Conservation (phyloP, 2,113 vertebrate species). For the Aplodontia rufa region DNA sequence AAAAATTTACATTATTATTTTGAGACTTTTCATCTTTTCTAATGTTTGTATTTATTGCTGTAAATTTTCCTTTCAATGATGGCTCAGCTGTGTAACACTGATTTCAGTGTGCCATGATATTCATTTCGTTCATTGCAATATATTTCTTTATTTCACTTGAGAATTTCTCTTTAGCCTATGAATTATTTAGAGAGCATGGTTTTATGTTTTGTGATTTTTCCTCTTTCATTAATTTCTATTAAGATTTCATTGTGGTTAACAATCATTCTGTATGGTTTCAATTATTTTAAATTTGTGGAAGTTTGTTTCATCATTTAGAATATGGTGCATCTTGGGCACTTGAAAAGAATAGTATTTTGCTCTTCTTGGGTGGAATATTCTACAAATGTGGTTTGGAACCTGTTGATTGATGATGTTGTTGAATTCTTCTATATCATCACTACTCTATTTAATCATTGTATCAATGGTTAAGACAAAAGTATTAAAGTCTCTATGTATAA, state of each 20-base stretch:
- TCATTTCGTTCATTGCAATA: background rate
- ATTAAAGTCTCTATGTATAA: background rate
- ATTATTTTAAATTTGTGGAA: background rate
- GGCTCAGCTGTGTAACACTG: background rate
- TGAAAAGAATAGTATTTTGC: background rate
- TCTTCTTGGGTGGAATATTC: background rate
- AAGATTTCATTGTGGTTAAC: background rate
- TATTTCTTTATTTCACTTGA: background rate
- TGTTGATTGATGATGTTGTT: background rate
- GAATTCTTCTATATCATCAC: background rate
- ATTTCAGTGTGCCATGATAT: background rate
- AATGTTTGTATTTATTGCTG: background rate
- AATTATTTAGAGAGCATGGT: background rate
- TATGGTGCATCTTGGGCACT: background rate
- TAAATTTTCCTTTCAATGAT: background rate
- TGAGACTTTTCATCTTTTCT: background rate
- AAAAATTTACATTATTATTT: background rate
- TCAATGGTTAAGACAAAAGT: background rate
- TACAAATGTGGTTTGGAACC: background rate
- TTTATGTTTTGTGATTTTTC: background rate
- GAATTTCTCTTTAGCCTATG: background rate
- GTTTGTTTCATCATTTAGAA: conserved; percentile 3
- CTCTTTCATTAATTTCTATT: background rate
- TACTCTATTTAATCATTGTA: background rate
- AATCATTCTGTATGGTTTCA: background rate